Base-by-base conservation (phyloP, 2,113 vertebrate genomes). In the Pelusios castaneus region DNA sequence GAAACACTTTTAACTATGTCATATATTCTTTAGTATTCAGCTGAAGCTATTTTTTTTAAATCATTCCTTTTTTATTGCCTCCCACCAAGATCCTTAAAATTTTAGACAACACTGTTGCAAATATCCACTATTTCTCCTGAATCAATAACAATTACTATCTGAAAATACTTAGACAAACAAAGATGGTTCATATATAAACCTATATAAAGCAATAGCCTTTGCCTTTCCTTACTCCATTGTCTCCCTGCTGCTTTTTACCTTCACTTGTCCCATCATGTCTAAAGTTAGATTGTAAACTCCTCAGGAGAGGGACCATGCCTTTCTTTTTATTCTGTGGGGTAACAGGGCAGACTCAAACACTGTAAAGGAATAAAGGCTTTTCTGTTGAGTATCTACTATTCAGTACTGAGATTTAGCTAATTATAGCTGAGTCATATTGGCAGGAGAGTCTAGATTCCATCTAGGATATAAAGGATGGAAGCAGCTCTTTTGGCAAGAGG, bases 21-120 rank as follows among this genome's bases (percentile, higher is more conserved):
- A 31, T 85, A 49, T 82, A 45, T 11, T 38, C 82, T 95, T 96
- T 89, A 82, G 89, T 55, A 84, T 81, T 82, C 80, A 93, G 76
- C n/a, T 82, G 85, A 96, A 92, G 55, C 38, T 54, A 10, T 75
- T 97, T 97, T 13, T 49, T 70, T 81, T 25, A 3, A 47, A 47
- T 95, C 85, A 83, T 96, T 91, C 97, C 22, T 3, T 86, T 93
- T 93, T 79, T 55, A 88, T 70, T 89, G 34, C 84, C 97, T 92
- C 52, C 89, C 77, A 95, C 43, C 58, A 84, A 96, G 89, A 55
- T 95, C 79, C 63, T 96, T 75, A 34, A 84, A 96, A 88, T 95
- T 97, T 97, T 90, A 97, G 94, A 96, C 70, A 80, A 49, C 82
- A 92, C 45, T 91, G 80, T 85, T 90, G 77, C 90, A 91, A 94